Conservation (phyloP, 2,888 invertebrate species). For the Caenorhabditis sulstoni region DNA sequence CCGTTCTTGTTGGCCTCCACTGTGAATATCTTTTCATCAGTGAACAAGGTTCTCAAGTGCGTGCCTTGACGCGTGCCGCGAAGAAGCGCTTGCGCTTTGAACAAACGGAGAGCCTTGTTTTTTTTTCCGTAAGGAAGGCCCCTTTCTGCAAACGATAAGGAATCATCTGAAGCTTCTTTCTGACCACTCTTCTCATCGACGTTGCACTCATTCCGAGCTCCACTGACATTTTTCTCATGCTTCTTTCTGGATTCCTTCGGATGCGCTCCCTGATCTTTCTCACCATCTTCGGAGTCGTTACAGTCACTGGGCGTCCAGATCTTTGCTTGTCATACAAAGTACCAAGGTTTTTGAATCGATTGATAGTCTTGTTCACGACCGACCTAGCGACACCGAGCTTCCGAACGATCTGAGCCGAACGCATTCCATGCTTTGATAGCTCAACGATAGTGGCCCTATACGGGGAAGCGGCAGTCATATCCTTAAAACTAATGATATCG, state of each 20-base stretch:
- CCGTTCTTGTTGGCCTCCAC: too few species aligned
- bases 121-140: slow-evolving; percentile 7
- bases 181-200: slow-evolving; percentile 14
- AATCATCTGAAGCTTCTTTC: slow-evolving; percentile 13
- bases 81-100: too few species aligned
- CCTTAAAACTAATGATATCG: too few species aligned
- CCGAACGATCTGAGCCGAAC: too few species aligned
- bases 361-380: neutral
- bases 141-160: slow-evolving; percentile 12
- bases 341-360: neutral
- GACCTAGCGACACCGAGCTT: too few species aligned
- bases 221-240: slow-evolving; percentile 12
- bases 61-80: too few species aligned
- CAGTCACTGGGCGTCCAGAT: neutral
- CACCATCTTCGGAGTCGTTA: neutral
- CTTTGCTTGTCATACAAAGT: neutral
- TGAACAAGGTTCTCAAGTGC: too few species aligned
- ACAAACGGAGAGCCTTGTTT: slow-evolving; percentile 2
- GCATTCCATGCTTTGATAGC: too few species aligned
- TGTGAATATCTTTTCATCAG: too few species aligned
- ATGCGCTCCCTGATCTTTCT: slow-evolving; percentile 5
- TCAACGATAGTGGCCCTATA: neutral
- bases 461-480: neutral
- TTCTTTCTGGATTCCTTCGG: slow-evolving; percentile 19
- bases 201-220: neutral